Conservation (phyloP, 1,140 invertebrate species). For the Paracyclopina nana region DNA sequence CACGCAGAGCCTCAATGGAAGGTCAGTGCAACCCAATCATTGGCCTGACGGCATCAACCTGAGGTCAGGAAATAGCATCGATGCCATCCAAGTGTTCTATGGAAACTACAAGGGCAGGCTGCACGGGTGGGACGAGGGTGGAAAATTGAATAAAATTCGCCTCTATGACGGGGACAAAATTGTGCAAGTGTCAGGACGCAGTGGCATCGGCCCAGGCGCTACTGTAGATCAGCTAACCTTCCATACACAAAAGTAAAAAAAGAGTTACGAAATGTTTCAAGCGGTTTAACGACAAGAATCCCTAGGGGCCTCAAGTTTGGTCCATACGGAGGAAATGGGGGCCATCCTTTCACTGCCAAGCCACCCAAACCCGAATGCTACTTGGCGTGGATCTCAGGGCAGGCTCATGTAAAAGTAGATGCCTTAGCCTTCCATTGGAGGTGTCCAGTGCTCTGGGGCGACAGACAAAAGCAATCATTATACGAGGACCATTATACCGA, state of each 20-base stretch:
- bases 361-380: background rate
- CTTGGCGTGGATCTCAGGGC: conserved; percentile 10
- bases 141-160: background rate
- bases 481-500: too few relatives aligned
- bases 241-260: background rate
- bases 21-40: background rate
- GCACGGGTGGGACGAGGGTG: conserved; percentile 9
- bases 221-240: background rate
- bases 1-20: conserved; percentile 5
- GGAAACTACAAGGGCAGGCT: background rate
- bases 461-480: too few relatives aligned
- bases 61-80: conserved; percentile 1
- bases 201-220: conserved; percentile 2
- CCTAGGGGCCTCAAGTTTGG: background rate
- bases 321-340: background rate
- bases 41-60: conserved; percentile 8
- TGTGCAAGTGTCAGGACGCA: background rate
- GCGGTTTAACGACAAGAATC: too few relatives aligned
- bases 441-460: too few relatives aligned
- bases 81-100: conserved; percentile 11
- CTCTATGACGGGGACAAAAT: conserved; percentile 8
- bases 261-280: too few relatives aligned
- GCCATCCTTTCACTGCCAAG: background rate
- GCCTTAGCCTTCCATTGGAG: conserved; percentile 4
- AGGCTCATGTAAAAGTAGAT: background rate